Percentiles rank a stretch among this genome's conserved stretches.
Conservation (phyloP, 2,888 invertebrate genomes). For the Allolobophora icterica region DNA sequence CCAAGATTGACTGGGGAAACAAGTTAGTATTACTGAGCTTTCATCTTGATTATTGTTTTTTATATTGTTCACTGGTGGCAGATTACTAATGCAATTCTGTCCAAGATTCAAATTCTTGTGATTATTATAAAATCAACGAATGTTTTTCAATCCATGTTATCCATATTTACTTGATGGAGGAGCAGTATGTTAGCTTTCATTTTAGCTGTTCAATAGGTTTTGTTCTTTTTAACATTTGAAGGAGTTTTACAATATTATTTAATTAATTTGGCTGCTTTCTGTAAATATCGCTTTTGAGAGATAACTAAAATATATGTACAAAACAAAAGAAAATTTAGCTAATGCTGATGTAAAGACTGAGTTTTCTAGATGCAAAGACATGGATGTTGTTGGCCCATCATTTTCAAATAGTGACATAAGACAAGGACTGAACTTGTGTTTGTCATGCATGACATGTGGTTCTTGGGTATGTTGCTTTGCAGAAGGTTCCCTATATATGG, state of each 20-base stretch:
- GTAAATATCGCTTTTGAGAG: not conserved
- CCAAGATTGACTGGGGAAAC: slow-evolving; percentile 95
- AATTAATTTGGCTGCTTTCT: not conserved
- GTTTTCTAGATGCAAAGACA: slow-evolving; percentile 17
- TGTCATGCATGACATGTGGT: too few relatives aligned
- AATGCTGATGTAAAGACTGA: not conserved
- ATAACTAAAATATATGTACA: not conserved
- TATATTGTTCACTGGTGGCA: not conserved
- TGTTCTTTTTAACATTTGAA: not conserved
- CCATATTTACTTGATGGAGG: not conserved
- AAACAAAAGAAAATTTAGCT: not conserved
- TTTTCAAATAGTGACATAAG: not conserved
- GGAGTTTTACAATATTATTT: too few relatives aligned
- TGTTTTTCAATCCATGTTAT: not conserved
- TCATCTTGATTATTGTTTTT: not conserved
- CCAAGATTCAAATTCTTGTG: not conserved
- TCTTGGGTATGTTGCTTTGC: too few relatives aligned
- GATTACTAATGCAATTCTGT: not conserved
- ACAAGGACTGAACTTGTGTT: too few relatives aligned
- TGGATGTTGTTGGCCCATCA: not conserved
- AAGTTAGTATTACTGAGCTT: slow-evolving; percentile 72
- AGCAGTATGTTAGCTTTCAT: not conserved
- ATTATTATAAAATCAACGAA: not conserved
- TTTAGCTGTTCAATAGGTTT: too few relatives aligned
- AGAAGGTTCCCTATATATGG: too few relatives aligned